A percentile compares a stretch with the other conserved stretches of the same genome.
Conservation (phyloP, 2,797 vertebrate species). For the Xyrichtys novacula region DNA sequence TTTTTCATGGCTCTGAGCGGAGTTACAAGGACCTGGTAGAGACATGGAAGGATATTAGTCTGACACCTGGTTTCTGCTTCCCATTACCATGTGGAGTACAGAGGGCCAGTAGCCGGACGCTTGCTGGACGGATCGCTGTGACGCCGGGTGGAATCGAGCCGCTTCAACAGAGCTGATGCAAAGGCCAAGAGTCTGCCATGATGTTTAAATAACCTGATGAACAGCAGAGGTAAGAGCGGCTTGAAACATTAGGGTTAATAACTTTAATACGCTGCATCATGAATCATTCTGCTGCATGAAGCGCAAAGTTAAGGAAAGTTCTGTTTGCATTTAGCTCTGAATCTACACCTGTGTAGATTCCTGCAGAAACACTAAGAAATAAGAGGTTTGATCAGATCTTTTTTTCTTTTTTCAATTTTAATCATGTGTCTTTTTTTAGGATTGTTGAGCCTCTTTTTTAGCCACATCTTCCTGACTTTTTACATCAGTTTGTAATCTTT, state of each 20-base stretch:
- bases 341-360: too few relatives aligned
- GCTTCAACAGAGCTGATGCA: conserved; percentile 68
- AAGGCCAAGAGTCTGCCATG: conserved; percentile 68
- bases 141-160: conserved; percentile 25
- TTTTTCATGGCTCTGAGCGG: conserved; percentile 47
- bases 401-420: not conserved
- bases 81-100: conserved; percentile 64
- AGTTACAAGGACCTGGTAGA: conserved; percentile 52
- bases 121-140: conserved; percentile 46
- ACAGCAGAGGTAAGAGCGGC: conserved; percentile 73
- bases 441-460: too few relatives aligned
- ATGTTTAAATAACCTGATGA: conserved; percentile 83
- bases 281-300: too few relatives aligned
- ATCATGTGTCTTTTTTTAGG: too few relatives aligned
- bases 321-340: too few relatives aligned
- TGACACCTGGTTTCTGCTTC: conserved; percentile 63
- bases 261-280: too few relatives aligned
- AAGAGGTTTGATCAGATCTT: not conserved
- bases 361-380: not conserved
- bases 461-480: not conserved
- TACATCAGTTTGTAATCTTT: not conserved
- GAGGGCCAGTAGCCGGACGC: conserved; percentile 42
- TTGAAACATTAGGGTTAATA: not conserved
- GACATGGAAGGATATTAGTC: conserved; percentile 69
- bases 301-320: too few relatives aligned